A percentile compares a stretch with the other conserved stretches of the same genome.
Evolutionary conservation across 1,140 invertebrate species (phyloP).

Genomic region (Muscidifurax raptorellus): DNA sequence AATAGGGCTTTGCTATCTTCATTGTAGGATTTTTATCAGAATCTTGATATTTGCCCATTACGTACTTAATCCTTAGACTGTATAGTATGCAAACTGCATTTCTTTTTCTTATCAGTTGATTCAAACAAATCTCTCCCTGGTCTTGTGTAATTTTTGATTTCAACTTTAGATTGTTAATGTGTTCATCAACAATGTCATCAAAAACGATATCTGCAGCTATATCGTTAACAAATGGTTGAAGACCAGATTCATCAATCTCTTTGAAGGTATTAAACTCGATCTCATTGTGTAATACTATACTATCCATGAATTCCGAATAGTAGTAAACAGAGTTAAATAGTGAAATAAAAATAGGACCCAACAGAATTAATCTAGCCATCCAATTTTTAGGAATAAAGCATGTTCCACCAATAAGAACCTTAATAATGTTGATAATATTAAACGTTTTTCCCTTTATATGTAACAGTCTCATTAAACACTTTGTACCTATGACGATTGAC

Average conservation of each 20-base stretch:
- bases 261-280: neutral
- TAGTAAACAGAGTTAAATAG: neutral
- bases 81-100: too few relatives aligned
- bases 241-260: neutral
- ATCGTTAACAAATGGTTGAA: neutral
- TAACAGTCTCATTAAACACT: too few relatives aligned
- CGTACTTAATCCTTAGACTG: too few relatives aligned
- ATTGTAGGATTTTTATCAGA: too few relatives aligned
- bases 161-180: too few relatives aligned
- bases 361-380: neutral
- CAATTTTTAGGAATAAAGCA: neutral
- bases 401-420: neutral
- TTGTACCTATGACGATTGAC: too few relatives aligned
- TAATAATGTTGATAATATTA: neutral
- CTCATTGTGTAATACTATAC: neutral
- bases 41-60: too few relatives aligned
- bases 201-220: neutral
- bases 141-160: too few relatives aligned
- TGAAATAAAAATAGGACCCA: neutral
- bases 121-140: too few relatives aligned
- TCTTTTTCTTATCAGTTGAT: too few relatives aligned
- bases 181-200: neutral
- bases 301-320: neutral
- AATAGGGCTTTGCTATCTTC: too few relatives aligned
- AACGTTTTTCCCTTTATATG: too few relatives aligned